A percentile compares a stretch with the other conserved stretches of the same genome.
Conservation (phyloP, 1,140 invertebrate species). For the Portunus trituberculatus region DNA sequence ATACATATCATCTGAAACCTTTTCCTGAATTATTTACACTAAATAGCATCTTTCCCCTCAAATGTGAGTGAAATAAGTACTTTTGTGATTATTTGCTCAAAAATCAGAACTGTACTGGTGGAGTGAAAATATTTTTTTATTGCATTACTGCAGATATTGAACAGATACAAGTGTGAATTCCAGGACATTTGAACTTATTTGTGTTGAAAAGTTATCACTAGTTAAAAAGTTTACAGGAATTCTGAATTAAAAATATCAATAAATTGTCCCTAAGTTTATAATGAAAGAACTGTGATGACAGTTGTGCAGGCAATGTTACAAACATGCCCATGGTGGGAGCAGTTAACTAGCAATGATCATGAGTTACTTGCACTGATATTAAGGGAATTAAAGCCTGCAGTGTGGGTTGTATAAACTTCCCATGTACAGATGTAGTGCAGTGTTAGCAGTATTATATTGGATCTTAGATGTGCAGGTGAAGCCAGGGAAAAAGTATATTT, state of each 20-base stretch:
- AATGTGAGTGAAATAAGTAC: neutral
- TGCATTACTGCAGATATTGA: too few relatives aligned
- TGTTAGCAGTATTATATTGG: conserved; percentile 55
- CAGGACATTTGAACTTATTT: neutral
- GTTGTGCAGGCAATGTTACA: neutral
- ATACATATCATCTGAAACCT: conserved; percentile 39
- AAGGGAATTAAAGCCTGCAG: neutral
- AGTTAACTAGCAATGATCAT: neutral
- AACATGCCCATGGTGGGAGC: neutral
- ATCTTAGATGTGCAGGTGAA: neutral
- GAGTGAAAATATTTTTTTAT: conserved; percentile 33
- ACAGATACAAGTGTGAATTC: neutral
- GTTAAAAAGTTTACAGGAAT: neutral
- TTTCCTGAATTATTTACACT: neutral
- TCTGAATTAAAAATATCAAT: too few relatives aligned
- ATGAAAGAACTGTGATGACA: neutral
- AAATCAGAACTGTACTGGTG: neutral
- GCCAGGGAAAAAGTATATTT: neutral
- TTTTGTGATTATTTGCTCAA: conserved; percentile 57
- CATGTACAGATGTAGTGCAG: conserved; percentile 14
- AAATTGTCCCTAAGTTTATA: neutral
- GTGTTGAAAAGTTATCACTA: neutral
- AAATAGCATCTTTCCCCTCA: neutral
- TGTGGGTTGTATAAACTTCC: neutral
- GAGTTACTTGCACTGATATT: neutral